Percentiles rank a stretch among this genome's conserved stretches.
Evolutionary conservation across 2,113 vertebrate genomes (phyloP).

Genomic region (Eonycteris spelaea): DNA sequence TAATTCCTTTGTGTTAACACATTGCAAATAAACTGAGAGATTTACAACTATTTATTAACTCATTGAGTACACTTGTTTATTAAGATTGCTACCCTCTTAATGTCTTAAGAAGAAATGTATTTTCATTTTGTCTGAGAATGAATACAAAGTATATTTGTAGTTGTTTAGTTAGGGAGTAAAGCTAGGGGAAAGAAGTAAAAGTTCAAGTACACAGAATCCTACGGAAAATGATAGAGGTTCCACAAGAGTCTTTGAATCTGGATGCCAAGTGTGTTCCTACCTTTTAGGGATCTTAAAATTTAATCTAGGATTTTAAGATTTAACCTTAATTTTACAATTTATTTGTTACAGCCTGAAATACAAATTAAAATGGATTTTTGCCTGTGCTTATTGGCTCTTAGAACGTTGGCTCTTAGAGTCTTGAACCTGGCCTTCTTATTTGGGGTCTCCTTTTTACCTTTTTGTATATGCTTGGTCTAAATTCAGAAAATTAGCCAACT

Average conservation of each 20-base stretch:
- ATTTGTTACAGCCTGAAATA: slow-evolving; percentile 85
- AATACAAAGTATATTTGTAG: background rate
- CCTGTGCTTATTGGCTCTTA: slow-evolving; percentile 60
- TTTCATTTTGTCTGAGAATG: slow-evolving; percentile 21
- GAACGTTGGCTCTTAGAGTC: background rate
- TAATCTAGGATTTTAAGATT: background rate
- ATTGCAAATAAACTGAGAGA: slow-evolving; percentile 10
- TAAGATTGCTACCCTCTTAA: background rate
- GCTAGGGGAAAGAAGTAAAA: background rate
- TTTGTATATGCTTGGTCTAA: background rate
- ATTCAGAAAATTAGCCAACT: background rate
- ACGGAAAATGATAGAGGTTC: background rate
- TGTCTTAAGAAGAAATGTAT: slow-evolving; percentile 9
- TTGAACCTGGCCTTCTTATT: background rate
- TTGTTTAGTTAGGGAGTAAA: background rate
- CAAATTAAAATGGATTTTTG: slow-evolving; percentile 88
- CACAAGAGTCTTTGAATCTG: background rate
- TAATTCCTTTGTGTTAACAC: slow-evolving; percentile 33
- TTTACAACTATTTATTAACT: slow-evolving; percentile 56
- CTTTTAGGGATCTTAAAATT: background rate
- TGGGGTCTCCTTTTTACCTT: background rate
- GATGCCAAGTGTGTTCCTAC: background rate
- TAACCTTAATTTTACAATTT: slow-evolving; percentile 82
- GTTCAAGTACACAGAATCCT: background rate
- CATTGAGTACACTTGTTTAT: background rate